Percentiles rank a stretch among this genome's conserved stretches.
Conservation (phyloP, 2,888 invertebrate species). For the Bombyx huttoni region DNA sequence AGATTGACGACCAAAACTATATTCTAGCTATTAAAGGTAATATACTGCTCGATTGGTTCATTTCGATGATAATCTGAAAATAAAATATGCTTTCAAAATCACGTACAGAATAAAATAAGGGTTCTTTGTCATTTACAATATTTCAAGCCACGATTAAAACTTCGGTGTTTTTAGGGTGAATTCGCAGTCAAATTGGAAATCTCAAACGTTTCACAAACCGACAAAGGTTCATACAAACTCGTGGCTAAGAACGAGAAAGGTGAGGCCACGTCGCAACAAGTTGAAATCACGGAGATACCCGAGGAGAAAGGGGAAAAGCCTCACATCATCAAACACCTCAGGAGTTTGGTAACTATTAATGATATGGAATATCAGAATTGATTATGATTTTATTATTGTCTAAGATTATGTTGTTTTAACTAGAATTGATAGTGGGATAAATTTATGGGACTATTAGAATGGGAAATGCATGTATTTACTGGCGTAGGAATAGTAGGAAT, state of each 20-base stretch:
- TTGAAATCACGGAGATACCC: conserved; percentile 88
- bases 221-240: conserved; percentile 91
- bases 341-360: conserved; percentile 76
- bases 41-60: not conserved
- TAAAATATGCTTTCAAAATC: no score
- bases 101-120: no score
- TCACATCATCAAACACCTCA: conserved; percentile 82
- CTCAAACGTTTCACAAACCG: conserved; percentile 82
- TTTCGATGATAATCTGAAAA: no score
- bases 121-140: no score
- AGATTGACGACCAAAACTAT: no score
- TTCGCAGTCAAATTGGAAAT: conserved; percentile 93
- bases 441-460: no score
- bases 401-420: not conserved
- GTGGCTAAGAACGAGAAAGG: conserved; percentile 95
- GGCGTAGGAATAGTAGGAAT: no score
- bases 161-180: conserved; percentile 76
- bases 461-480: no score
- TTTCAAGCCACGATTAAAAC: no score
- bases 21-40: not conserved
- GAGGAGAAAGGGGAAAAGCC: conserved; percentile 85
- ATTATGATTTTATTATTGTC: not conserved
- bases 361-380: not conserved
- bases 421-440: not conserved
- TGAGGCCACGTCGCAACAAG: conserved; percentile 89